Percentiles rank a stretch among this genome's conserved stretches.
Evolutionary conservation across 2,113 vertebrate species (phyloP).

Genomic region (Clarias gariepinus): DNA sequence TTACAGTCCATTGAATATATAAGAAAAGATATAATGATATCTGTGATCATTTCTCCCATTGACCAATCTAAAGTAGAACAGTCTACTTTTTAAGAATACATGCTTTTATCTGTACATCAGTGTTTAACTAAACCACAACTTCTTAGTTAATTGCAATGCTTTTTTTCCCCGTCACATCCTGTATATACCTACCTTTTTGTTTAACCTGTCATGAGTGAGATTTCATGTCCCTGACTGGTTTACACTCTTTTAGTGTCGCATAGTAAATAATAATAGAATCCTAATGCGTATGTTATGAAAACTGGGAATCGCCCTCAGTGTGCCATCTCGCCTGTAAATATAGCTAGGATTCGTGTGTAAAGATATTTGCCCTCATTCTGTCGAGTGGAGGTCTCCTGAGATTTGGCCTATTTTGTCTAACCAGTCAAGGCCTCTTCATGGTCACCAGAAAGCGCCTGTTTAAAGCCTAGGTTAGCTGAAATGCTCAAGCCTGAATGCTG

Average conservation of each 20-base stretch:
- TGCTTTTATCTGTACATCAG: background rate
- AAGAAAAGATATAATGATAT: background rate
- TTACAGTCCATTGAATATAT: background rate
- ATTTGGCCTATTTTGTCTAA: constrained; percentile 55
- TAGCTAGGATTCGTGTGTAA: constrained; percentile 29
- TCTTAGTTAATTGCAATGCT: background rate
- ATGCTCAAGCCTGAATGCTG: constrained; percentile 51
- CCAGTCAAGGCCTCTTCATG: constrained; percentile 51
- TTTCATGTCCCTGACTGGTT: background rate
- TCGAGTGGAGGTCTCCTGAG: constrained; percentile 31
- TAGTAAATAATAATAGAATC: background rate
- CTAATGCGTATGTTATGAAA: background rate
- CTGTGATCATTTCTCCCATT: background rate
- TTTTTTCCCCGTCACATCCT: too few species aligned
- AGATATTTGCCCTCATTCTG: constrained; percentile 36
- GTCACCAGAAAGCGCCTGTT: constrained; percentile 46
- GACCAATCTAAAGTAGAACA: background rate
- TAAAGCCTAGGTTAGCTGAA: constrained; percentile 57
- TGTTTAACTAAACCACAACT: background rate
- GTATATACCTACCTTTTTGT: background rate
- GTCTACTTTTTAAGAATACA: background rate
- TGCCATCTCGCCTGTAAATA: constrained; percentile 12
- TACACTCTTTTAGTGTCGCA: background rate
- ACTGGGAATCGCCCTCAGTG: constrained; percentile 6
- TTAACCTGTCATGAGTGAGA: background rate